Percentiles rank a stretch among this genome's conserved stretches.
phyloP scores from a whole-genome alignment of 37 sponge, comb jelly and placozoan species.

The Spongilla lacustris region DNA sequence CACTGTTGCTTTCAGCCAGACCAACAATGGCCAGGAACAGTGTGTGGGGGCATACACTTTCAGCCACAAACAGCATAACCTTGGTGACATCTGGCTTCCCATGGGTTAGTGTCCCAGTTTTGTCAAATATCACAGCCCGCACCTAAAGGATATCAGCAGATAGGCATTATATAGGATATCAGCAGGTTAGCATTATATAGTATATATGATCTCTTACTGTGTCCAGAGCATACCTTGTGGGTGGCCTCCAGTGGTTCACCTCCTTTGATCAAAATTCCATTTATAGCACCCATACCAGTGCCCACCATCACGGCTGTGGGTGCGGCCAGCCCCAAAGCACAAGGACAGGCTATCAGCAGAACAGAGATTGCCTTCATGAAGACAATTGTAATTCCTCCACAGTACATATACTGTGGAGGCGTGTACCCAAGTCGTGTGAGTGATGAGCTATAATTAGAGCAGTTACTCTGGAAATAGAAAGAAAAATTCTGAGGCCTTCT shows the following conservation, averaged over 20 bases:
- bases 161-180: neutral
- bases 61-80: constrained; percentile 26
- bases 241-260: constrained; percentile 84
- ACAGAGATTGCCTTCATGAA: constrained; percentile 72
- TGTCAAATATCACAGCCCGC: constrained; percentile 74
- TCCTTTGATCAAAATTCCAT: constrained; percentile 88
- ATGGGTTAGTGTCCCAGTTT: constrained; percentile 83
- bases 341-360: constrained; percentile 87
- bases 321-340: constrained; percentile 90
- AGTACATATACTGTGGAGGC: neutral
- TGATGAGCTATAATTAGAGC: neutral
- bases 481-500: too few species aligned
- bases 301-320: constrained; percentile 94
- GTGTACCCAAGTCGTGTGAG: constrained; percentile 21
- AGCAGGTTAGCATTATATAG: neutral
- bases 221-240: constrained; percentile 49
- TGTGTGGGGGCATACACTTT: constrained; percentile 24
- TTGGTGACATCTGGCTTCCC: constrained; percentile 67
- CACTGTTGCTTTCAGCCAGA: constrained; percentile 75
- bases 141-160: constrained; percentile 41
- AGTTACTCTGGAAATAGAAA: neutral
- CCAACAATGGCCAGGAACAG: constrained; percentile 54
- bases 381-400: neutral
- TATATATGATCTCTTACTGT: neutral
- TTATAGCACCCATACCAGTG: constrained; percentile 81